These are phyloP conservation scores for Leucoma salicis DNA, from an alignment of 2,888 invertebrate genomes.

Conservation along the genomic window DNA sequence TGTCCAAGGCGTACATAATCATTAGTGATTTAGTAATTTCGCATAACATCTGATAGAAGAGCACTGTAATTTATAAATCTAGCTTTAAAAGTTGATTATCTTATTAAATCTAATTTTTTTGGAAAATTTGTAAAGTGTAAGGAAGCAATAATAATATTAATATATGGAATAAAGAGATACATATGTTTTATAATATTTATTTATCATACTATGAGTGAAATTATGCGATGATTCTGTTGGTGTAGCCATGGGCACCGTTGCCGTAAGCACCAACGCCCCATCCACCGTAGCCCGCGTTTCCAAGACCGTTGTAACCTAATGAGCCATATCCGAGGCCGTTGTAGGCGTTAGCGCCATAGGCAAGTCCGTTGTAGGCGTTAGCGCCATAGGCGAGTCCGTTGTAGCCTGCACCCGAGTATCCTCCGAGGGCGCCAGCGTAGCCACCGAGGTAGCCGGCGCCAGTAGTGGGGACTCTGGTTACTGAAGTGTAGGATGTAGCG, in stretches of 20 bases:
- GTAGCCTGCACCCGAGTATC: conserved; percentile 9
- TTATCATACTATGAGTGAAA: neutral
- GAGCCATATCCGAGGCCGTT: conserved; percentile 16
- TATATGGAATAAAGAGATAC: too few relatives aligned
- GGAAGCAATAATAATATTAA: too few relatives aligned
- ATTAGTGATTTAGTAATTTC: too few relatives aligned
- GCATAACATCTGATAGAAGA: too few relatives aligned
- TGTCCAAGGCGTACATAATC: too few relatives aligned
- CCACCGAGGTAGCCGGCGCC: neutral
- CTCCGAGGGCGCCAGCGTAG: neutral
- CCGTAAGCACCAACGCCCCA: neutral
- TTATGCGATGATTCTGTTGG: neutral
- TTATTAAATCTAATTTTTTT: too few relatives aligned
- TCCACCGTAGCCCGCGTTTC: conserved; percentile 23
- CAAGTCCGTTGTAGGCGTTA: neutral
- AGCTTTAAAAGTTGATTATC: too few relatives aligned
- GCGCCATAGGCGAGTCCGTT: neutral
- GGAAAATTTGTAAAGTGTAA: too few relatives aligned
- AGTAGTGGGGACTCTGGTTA: neutral
- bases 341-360: neutral
- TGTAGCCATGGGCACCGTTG: neutral
- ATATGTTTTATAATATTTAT: neutral
- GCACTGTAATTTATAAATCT: too few relatives aligned
- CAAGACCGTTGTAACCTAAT: conserved; percentile 24
- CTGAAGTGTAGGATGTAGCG: neutral